A percentile compares a stretch with the other conserved stretches of the same genome.
Evolutionary conservation across 2,888 invertebrate genomes (phyloP).

Genomic region (Taphrorychus bicolor): DNA sequence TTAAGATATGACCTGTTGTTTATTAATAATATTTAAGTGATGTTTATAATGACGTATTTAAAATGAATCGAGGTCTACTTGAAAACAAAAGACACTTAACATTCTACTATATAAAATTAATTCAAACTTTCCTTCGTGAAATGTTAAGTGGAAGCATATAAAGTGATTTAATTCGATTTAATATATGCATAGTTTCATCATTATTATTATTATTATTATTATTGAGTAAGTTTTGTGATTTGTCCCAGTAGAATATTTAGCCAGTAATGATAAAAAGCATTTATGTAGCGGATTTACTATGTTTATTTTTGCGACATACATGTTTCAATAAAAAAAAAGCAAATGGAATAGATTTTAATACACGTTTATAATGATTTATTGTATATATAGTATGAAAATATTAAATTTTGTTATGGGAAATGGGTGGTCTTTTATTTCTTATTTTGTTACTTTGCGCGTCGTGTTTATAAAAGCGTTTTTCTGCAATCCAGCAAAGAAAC

Average conservation of each 20-base stretch:
- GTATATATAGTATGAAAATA: constrained; percentile 32
- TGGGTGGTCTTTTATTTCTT: no score
- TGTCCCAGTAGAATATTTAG: not conserved
- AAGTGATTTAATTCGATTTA: no score
- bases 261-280: not conserved
- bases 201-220: not conserved
- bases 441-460: no score
- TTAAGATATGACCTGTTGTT: no score
- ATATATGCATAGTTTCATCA: not conserved
- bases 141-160: not conserved
- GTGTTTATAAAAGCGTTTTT: no score
- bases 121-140: not conserved
- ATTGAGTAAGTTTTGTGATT: not conserved
- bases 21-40: no score
- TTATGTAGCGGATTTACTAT: not conserved
- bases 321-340: not conserved
- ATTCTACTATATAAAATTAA: no score
- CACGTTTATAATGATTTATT: constrained; percentile 10
- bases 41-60: no score
- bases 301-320: not conserved
- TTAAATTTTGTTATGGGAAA: constrained; percentile 25
- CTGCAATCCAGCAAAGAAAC: no score
- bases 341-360: not conserved
- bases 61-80: no score
- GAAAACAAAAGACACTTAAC: no score